A percentile compares a stretch with the other conserved stretches of the same genome.
phyloP scores from a whole-genome alignment of 2,797 vertebrate species.

The Novumbra hubbsi region DNA sequence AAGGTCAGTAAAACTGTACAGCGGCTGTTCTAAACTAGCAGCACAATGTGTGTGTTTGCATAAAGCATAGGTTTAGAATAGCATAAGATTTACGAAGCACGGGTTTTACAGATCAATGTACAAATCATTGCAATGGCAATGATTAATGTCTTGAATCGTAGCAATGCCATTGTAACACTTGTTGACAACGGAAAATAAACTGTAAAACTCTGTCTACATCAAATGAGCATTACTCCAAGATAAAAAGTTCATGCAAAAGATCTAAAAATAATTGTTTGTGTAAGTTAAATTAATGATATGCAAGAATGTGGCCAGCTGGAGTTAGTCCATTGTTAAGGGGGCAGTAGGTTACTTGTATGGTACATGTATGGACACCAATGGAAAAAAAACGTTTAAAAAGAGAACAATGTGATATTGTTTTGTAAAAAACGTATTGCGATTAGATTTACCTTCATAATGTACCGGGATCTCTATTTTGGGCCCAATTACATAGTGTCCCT shows the following conservation, averaged over 20 bases:
- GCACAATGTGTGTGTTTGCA: background rate
- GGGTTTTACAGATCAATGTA: conserved; percentile 1
- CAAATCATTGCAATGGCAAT: too few species aligned
- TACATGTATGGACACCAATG: background rate
- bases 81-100: background rate
- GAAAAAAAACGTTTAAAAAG: background rate
- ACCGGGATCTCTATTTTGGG: conserved; percentile 99
- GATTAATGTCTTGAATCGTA: background rate
- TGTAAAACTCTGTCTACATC: background rate
- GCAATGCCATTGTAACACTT: background rate
- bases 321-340: background rate
- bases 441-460: conserved; percentile 92
- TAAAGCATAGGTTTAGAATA: background rate
- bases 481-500: conserved; percentile 98
- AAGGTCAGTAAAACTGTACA: background rate
- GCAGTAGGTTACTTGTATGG: background rate
- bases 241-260: too few species aligned
- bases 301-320: background rate
- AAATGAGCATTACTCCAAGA: background rate
- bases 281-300: background rate
- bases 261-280: background rate
- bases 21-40: background rate
- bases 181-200: background rate
- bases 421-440: background rate
- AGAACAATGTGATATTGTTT: background rate